Evolutionary conservation across 2,888 invertebrate genomes (phyloP), one percentile per base, ranked within the genome.

Genomic region (Nebria salina): DNA sequence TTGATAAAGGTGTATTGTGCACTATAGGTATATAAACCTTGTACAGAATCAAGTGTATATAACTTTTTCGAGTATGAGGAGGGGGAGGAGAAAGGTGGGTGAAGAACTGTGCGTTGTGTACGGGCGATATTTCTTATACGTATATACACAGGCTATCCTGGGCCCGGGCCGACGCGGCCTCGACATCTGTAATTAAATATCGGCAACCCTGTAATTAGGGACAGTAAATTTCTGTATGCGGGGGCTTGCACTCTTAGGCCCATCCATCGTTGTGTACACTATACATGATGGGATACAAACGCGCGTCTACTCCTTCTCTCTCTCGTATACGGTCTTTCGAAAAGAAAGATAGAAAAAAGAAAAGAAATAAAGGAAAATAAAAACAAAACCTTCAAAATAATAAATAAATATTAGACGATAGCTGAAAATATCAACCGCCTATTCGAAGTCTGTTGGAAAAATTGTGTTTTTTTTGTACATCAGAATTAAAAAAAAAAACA

Each of bases 141-240:
- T 54, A 54, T 9, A 43, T 54, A 54, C 54, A 54, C 54, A 54
- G 78, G 34, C 65, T 75, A 79, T 66, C 78, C 75, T 77, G 82
- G 83, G 82, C 82, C 82, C 83, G 79, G 82, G 84, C 83, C 84
- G 84, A 87, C 85, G 87, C 87, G 88, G 88, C 87, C 88, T 86
- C 90, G 89, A 91, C 89, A 90, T 91, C 93, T 93, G 93, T 94
- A 94, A 94, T 94, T 94, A 94, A 94, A 93, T 93, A 91, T 92
- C 91, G 91, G 90, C 92, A 92, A 94, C 94, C 94, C 94, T 94
- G 93, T 94, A 94, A 94, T 94, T 94, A 94, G 93, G 93, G 93
- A 91, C 94, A 93, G 94, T 94, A 94, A 94, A 94, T 94, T 93
- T 93, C 92, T 92, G 91, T 92, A 93, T 92, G 92, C 91, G 92